A percentile compares a stretch with the other conserved stretches of the same genome.
These are phyloP conservation scores for Lineus longissimus DNA, from an alignment of 1,140 invertebrate genomes.

Conservation along the genomic window DNA sequence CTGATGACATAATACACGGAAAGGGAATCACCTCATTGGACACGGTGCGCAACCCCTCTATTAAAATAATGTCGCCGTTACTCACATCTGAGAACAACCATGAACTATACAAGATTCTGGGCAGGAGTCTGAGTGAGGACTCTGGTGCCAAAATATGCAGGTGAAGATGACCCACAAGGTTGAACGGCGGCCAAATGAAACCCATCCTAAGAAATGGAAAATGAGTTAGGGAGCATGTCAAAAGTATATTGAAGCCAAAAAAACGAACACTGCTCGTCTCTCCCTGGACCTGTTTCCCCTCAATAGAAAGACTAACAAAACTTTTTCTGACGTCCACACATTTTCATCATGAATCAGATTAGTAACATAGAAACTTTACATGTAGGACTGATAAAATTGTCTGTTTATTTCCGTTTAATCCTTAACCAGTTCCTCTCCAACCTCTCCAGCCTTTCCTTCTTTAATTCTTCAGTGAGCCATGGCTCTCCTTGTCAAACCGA, in stretches of 20 bases:
- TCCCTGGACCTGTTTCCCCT: background rate
- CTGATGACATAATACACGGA: no score
- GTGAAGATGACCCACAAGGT: background rate
- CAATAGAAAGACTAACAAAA: background rate
- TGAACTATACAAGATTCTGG: background rate
- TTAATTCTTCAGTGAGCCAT: no score
- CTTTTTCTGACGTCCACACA: background rate
- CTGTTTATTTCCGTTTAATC: no score
- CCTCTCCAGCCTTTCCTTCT: no score
- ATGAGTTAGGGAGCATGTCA: background rate
- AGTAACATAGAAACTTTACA: background rate
- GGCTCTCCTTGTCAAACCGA: no score
- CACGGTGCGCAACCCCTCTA: no score
- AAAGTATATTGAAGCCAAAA: background rate
- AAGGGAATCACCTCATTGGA: no score
- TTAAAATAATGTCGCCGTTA: background rate
- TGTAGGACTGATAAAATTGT: no score
- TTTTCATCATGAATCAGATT: background rate
- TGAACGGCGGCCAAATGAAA: background rate
- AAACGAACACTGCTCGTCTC: background rate
- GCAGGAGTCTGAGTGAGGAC: background rate
- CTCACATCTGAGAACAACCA: background rate
- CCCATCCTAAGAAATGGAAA: slow-evolving; percentile 4
- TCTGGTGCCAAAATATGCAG: background rate
- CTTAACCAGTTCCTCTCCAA: no score